phyloP scores from a whole-genome alignment of 2,113 vertebrate species.

The Eulemur macaco region DNA sequence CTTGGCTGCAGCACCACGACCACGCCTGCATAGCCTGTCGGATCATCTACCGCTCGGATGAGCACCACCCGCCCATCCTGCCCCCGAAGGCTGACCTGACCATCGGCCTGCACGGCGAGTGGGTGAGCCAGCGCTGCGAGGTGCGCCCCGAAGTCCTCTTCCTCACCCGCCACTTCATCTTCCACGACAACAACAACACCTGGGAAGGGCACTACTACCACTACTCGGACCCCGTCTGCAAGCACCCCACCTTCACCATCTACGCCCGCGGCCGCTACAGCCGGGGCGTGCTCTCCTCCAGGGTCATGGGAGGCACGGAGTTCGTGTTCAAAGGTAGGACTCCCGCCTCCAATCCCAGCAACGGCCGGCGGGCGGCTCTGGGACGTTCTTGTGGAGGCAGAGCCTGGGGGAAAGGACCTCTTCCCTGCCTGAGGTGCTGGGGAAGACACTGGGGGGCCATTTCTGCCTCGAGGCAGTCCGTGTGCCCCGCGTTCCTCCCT shows the following conservation, averaged over 20 bases:
- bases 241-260: constrained; percentile 96
- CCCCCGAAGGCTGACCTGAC: constrained; percentile 91
- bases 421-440: background rate
- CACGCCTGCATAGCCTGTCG: constrained; percentile 90
- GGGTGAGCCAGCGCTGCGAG: constrained; percentile 97
- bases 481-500: background rate
- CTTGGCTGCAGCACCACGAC: constrained; percentile 89
- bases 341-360: rapidly evolving
- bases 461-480: background rate
- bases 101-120: constrained; percentile 93
- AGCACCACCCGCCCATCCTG: constrained; percentile 93
- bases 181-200: constrained; percentile 95
- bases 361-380: rapidly evolving
- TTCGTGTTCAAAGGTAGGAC: constrained; percentile 96
- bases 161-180: constrained; percentile 96
- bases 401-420: background rate
- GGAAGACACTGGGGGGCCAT: background rate
- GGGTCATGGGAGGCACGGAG: constrained; percentile 94
- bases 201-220: constrained; percentile 99
- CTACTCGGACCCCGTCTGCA: constrained; percentile 96
- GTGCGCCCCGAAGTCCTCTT: constrained; percentile 97
- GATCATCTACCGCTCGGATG: constrained; percentile 93
- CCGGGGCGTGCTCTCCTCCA: constrained; percentile 90
- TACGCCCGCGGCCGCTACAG: constrained; percentile 96
- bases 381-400: background rate